Evolutionary conservation across 1,140 invertebrate species (phyloP).

Genomic region (Sycophila sp.): DNA sequence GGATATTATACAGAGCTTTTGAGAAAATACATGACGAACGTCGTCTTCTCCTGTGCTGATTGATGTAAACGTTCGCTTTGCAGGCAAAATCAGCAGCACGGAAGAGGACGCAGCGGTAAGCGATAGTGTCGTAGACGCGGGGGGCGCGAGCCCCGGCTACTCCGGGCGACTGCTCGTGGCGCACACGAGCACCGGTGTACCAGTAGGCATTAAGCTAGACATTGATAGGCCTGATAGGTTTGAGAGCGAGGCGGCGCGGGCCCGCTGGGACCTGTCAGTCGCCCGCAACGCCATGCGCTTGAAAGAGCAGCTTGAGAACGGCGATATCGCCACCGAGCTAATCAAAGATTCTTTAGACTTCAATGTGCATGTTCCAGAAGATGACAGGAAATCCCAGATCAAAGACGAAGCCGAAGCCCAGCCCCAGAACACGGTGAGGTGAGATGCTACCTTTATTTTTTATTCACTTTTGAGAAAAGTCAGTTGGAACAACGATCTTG

Average conservation of each 20-base stretch:
- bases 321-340: slow-evolving; percentile 70
- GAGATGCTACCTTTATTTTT: too few relatives aligned
- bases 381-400: slow-evolving; percentile 64
- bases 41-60: slow-evolving; percentile 7
- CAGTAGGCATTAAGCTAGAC: slow-evolving; percentile 70
- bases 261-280: slow-evolving; percentile 71
- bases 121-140: slow-evolving; percentile 38
- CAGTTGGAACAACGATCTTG: too few relatives aligned
- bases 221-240: slow-evolving; percentile 64
- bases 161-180: slow-evolving; percentile 63
- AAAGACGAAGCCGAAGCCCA: slow-evolving; percentile 52
- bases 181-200: slow-evolving; percentile 69
- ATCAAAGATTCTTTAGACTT: slow-evolving; percentile 70
- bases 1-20: neutral
- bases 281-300: slow-evolving; percentile 69
- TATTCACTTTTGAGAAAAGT: too few relatives aligned
- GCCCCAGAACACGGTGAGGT: slow-evolving; percentile 57
- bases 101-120: neutral
- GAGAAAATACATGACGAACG: neutral
- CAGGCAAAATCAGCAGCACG: slow-evolving; percentile 52
- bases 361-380: slow-evolving; percentile 64
- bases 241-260: slow-evolving; percentile 63
- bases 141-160: slow-evolving; percentile 28
- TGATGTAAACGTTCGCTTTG: slow-evolving; percentile 37
- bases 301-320: slow-evolving; percentile 70